Conservation (phyloP, 1,140 invertebrate species). For the Cardiocondyla obscurior region DNA sequence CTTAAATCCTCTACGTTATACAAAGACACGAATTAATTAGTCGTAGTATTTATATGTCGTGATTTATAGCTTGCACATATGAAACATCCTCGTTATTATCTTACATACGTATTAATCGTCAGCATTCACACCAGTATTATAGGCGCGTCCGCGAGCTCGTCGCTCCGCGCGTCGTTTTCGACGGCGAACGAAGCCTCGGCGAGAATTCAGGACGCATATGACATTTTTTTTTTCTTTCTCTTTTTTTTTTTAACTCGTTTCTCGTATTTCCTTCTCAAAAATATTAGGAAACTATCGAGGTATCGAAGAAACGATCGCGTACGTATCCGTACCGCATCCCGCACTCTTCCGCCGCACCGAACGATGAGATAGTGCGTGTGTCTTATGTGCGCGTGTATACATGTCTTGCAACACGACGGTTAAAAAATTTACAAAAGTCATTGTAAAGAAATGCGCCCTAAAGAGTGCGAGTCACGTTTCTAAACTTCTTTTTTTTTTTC, state of each 20-base stretch:
- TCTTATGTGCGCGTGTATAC: neutral
- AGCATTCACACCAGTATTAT: constrained; percentile 70
- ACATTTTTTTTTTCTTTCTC: constrained; percentile 22
- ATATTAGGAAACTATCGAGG: constrained; percentile 71
- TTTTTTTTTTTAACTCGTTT: constrained; percentile 22
- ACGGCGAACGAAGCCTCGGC: constrained; percentile 17
- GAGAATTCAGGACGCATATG: constrained; percentile 46
- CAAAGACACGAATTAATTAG: constrained; percentile 72
- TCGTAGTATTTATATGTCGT: constrained; percentile 70
- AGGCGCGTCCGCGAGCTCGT: constrained; percentile 55
- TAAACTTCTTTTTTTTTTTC: constrained; percentile 42
- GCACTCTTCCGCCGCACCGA: constrained; percentile 46
- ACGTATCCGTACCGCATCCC: constrained; percentile 47
- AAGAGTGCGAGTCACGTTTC: constrained; percentile 49
- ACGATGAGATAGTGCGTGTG: constrained; percentile 30
- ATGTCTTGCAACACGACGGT: constrained; percentile 26
- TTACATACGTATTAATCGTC: constrained; percentile 69
- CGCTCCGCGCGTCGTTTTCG: constrained; percentile 37
- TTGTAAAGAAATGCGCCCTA: constrained; percentile 48
- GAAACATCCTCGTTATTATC: constrained; percentile 66
- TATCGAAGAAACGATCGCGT: constrained; percentile 64
- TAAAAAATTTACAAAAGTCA: constrained; percentile 65
- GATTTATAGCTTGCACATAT: constrained; percentile 70
- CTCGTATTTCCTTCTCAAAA: constrained; percentile 65
- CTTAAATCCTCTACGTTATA: constrained; percentile 71